Conservation (phyloP, 1,140 invertebrate species). For the Arion vulgaris region DNA sequence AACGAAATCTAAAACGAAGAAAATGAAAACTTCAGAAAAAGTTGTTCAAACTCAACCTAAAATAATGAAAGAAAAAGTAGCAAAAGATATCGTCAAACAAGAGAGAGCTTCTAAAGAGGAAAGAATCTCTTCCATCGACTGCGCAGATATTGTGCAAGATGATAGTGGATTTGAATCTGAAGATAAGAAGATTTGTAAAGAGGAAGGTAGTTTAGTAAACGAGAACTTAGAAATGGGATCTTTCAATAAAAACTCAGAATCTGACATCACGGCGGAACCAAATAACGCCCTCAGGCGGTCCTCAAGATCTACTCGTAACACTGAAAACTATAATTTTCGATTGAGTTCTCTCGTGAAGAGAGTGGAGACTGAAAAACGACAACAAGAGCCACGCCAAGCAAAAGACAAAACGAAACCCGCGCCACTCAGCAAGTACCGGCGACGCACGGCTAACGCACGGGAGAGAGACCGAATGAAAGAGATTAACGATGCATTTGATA, state of each 20-base stretch:
- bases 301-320: not conserved
- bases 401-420: slow-evolving; percentile 83
- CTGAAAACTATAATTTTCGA: slow-evolving; percentile 74
- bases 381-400: slow-evolving; percentile 62
- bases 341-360: slow-evolving; percentile 75
- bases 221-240: not conserved
- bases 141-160: not conserved
- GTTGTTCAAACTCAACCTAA: not conserved
- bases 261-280: not conserved
- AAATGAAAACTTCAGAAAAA: not conserved
- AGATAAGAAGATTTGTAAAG: not conserved
- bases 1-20: not conserved
- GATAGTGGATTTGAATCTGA: slow-evolving; percentile 25
- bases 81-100: not conserved
- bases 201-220: not conserved
- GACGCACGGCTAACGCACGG: slow-evolving; percentile 90
- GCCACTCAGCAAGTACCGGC: slow-evolving; percentile 89
- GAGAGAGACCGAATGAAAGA: slow-evolving; percentile 89
- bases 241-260: not conserved
- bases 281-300: not conserved
- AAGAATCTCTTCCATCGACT: not conserved
- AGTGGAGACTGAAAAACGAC: slow-evolving; percentile 72
- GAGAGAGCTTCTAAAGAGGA: not conserved
- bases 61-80: not conserved
- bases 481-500: slow-evolving; percentile 90